Base-by-base conservation (phyloP, 2,113 vertebrate genomes). In the Gnathochromis pfefferi region DNA sequence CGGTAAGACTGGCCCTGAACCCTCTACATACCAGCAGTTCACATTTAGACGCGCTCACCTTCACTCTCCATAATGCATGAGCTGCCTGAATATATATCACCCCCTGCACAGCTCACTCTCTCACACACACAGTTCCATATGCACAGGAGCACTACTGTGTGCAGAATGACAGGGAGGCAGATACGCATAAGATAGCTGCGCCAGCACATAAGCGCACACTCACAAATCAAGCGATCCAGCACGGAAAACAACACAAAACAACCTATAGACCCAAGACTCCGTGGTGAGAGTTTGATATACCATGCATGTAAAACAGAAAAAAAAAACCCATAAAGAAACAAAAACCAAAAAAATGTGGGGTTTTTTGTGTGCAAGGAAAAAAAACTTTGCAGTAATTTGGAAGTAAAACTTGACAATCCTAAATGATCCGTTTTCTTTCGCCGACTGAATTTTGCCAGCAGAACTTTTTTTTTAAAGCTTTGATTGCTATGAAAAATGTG, bases 51-150 rank as follows among this genome's bases (percentile, higher is more conserved):
- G 33, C 90, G 92, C 91, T 95, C 91, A 95, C 95, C 94, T 96
- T 93, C 89, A 83, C 91, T 88, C 91, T 96, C 92, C 95, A 96
- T 95, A 95, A 96, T 95, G 92, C 92, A 95, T 96, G 94, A 95
- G 91, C 82, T 55, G 82, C 84, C 92, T 90, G 93, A 93, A 96
- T 94, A 94, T 93, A 95, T 93, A 92, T 89, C 90, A 85, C 87
- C 80, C 65, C 85, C 83, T 87, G 89, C 82, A 85, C 80, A 54
- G 87, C 88, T 80, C 88, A 17, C 87, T 35, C 89, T 23, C 78
- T 7, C 75, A 11, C 70, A 17, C 84, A 47, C 78, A 33, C 85
- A 75, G 70, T 13, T 60, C 14, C 35, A 80, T 45, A 70, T 40
- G 31, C 70, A 85, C 54, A 7, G 47, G n/a, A 68, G 31, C 87